Evolutionary conservation across 2,888 invertebrate genomes (phyloP), one percentile per base, ranked within the genome.

Genomic region (Temnothorax ravouxi): DNA sequence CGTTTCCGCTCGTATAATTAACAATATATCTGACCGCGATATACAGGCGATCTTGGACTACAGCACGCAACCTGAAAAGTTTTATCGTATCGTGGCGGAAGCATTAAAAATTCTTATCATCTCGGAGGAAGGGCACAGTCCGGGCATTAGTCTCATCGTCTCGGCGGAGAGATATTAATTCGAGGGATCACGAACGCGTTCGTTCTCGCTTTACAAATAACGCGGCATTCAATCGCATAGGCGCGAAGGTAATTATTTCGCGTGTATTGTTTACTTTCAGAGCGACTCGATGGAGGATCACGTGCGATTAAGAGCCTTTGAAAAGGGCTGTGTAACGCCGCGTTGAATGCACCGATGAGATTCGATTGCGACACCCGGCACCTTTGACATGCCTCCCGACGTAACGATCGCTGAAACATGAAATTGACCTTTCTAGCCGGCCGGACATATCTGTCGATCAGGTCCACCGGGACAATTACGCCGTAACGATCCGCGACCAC

Each of bases 401-500:
- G 74, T 80, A 84, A 87, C 80, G 84, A 86, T 86, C 87, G 75
- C 80, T 84, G 88, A 88, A 81, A 86, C 88, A 84, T 90, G 85
- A 84, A 86, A 90, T 89, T 86, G 87, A 90, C 88, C 89, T 90
- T 91, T 91, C 87, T 88, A 90, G 90, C 86, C 88, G 87, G 85
- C 86, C 84, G 88, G 88, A 84, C 83, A 83, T 86, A 88, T 77
- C 83, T 85, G 84, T 83, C 83, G 87, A 74, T 41, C 79, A 47
- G 76, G 75, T 85, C 87, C 87, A 88, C 86, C 89, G 85, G 87
- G 91, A 88, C 91, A 91, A 91, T 91, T 91, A 91, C 88, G 80
- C 81, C 84, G 86, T 88, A 89, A 90, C 89, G 89, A 91, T 87
- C 84, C 86, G 85, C 87, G 88, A 88, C 90, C 89, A 87, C 87